Base-by-base conservation (phyloP, 2,797 vertebrate species). In the Danionella dracula region DNA sequence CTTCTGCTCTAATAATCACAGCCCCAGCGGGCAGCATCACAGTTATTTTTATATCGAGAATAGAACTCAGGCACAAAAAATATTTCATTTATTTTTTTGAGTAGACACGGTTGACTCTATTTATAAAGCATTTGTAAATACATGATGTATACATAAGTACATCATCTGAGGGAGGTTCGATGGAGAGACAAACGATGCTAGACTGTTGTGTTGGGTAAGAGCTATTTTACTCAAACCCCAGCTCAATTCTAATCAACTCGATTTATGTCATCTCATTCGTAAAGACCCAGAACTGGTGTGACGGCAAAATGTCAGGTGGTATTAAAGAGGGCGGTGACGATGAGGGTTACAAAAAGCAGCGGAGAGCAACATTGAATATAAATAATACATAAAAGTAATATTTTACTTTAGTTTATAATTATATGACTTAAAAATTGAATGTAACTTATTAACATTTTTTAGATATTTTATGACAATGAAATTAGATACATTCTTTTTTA, bases 1-100 rank as follows among this genome's bases (percentile, higher is more conserved):
- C 74, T 90, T 88, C 85, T 88, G 88, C 88, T 88, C 88, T 83
- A 88, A 88, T 90, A 89, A 90, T 55, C 85, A 79, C 80, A 76
- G 59, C 71, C 75, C 63, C 73, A 60, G 79, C 72, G 74, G 82
- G 70, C 58, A 59, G 70, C 58, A 59, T 41, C 78, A 74, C 72
- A 48, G 70, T 74, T 83, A 76, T 78, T 82, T 79, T 72, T 69
- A 78, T 68, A 74, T 73, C 66, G 57, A 32, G 45, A 21, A 77
- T 79, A 77, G 67, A 80, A 81, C 79, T 76, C 1, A 20, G 41
- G 4, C 5, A 48, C 21, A 23, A 17, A 40, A 51, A 42, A 32
- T 5, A 27, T 35, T n/a, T n/a, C 46, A 1, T 27, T 10, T n/a
- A 60, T 37, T 11, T 9, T 13, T 16, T 38, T 57, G 11, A 21